These are phyloP conservation scores for Zele albiditarsus DNA, from an alignment of 2,888 invertebrate species.

Conservation along the genomic window DNA sequence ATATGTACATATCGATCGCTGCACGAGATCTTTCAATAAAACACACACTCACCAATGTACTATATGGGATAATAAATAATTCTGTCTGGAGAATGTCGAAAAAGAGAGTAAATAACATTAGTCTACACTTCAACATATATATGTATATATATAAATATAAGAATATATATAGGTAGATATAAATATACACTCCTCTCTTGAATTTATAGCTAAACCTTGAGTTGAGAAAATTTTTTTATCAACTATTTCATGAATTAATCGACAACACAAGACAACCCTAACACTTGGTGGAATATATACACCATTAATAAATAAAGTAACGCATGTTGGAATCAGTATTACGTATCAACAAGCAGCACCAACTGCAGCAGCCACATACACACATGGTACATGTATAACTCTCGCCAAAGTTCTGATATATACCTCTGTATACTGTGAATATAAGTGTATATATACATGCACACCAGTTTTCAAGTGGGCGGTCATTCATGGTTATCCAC, in stretches of 20 bases:
- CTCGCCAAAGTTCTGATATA: constrained; percentile 5
- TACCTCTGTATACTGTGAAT: not conserved
- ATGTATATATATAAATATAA: not conserved
- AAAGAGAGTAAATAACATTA: constrained; percentile 33
- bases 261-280: constrained; percentile 10
- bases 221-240: constrained; percentile 14
- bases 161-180: constrained; percentile 8
- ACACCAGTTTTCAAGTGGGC: constrained; percentile 42
- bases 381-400: not conserved
- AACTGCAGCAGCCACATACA: not conserved
- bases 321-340: constrained; percentile 27
- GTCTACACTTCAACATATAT: not conserved
- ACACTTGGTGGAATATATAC: not conserved
- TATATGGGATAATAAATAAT: constrained; percentile 38
- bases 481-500: constrained; percentile 51
- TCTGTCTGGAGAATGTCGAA: constrained; percentile 38
- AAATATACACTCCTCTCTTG: constrained; percentile 7
- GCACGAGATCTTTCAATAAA: constrained; percentile 46
- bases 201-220: constrained; percentile 29
- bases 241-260: constrained; percentile 28
- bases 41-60: constrained; percentile 10
- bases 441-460: not conserved
- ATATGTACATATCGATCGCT: constrained; percentile 37
- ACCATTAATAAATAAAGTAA: constrained; percentile 27
- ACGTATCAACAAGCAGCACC: constrained; percentile 16